These are phyloP conservation scores for Orthonychiurus folsomi DNA, from an alignment of 2,888 invertebrate species.

Conservation along the genomic window DNA sequence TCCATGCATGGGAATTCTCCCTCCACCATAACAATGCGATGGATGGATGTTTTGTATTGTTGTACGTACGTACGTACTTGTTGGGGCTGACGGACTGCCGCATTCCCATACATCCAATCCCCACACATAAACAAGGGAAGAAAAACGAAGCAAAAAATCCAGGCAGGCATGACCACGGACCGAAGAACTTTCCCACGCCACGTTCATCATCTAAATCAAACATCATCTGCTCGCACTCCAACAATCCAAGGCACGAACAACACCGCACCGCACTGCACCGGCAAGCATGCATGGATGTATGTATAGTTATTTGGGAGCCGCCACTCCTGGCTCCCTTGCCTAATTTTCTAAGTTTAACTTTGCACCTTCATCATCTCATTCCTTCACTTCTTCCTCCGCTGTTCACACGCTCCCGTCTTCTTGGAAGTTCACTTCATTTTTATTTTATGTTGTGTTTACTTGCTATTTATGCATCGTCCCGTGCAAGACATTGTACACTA, in stretches of 20 bases:
- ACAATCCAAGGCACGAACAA: not conserved
- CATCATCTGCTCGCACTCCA: not conserved
- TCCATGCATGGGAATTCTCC: not conserved
- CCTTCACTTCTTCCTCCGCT: not conserved
- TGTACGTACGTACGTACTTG: not conserved
- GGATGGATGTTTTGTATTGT: not conserved
- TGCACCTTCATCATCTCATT: not conserved
- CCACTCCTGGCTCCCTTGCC: not conserved
- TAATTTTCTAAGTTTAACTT: not conserved
- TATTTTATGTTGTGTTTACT: not conserved
- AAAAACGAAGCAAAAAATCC: not conserved
- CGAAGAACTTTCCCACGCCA: constrained; percentile 10
- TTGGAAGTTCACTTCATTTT: not conserved
- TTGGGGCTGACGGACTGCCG: constrained; percentile 13
- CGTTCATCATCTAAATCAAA: not conserved
- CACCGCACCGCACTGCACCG: no score
- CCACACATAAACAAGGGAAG: not conserved
- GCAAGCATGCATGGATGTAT: no score
- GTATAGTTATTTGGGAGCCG: not conserved
- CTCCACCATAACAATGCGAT: not conserved
- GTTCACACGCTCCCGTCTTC: not conserved
- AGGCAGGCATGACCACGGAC: not conserved
- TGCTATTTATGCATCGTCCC: not conserved
- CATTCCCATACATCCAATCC: constrained; percentile 18
- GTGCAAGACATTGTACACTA: no score